Conservation (phyloP, 2,113 vertebrate species). For the Spea bombifrons region DNA sequence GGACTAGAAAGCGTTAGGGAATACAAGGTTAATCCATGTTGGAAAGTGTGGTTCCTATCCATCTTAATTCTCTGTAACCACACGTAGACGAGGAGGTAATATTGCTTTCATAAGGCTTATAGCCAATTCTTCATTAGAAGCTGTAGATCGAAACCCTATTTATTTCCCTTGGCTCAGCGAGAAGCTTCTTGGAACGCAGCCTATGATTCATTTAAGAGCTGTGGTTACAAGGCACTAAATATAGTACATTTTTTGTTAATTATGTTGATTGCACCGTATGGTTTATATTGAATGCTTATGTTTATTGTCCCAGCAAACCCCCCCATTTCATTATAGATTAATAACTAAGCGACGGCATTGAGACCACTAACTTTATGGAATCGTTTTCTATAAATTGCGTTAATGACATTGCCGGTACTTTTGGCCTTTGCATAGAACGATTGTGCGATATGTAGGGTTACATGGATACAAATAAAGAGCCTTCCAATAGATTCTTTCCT, state of each 20-base stretch:
- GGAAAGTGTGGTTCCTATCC: constrained; percentile 7
- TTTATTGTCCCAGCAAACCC: neutral
- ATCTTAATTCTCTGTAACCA: neutral
- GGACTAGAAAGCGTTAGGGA: neutral
- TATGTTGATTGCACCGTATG: constrained; percentile 17
- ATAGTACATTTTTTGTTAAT: constrained; percentile 39
- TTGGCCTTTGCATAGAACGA: neutral
- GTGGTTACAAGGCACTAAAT: constrained; percentile 31
- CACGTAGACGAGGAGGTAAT: constrained; percentile 9
- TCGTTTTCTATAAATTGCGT: neutral
- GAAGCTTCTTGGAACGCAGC: neutral
- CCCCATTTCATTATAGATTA: constrained; percentile 20
- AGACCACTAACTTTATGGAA: neutral
- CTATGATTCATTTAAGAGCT: constrained; percentile 29
- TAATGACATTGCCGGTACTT: neutral
- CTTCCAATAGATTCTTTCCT: too few species aligned
- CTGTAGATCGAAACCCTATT: constrained; percentile 23
- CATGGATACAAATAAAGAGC: too few species aligned
- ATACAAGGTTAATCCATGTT: neutral
- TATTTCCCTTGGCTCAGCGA: constrained; percentile 36
- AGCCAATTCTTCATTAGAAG: constrained; percentile 28
- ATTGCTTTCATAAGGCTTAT: constrained; percentile 6
- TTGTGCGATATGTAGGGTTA: neutral
- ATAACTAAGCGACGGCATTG: constrained; percentile 17
- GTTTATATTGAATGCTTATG: constrained; percentile 9